Base-by-base conservation (phyloP, 1,140 invertebrate genomes). In the Teleogryllus occipitalis region DNA sequence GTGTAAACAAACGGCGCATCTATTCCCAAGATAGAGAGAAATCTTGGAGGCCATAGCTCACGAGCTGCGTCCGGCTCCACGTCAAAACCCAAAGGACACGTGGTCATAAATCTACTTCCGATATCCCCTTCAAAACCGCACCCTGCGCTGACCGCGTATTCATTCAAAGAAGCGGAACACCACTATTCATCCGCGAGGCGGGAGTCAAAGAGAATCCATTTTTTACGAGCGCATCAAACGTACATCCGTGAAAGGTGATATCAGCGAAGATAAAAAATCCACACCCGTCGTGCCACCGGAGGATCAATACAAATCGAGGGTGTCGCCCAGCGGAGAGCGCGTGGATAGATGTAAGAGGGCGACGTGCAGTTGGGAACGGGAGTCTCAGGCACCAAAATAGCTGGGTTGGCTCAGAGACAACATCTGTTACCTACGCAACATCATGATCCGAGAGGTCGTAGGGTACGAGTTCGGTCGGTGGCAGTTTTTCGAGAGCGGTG, bases 241-340 rank as follows among this genome's bases (percentile, higher is more conserved):
- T 65, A 65, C 54, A 65, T 65, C 54, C 54, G 54, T 65, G 54
- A 65, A 65, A 65, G 54, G 54, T 65, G 54, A 65, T 65, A 65
- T 65, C 54, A 65, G 54, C 54, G 54, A 10, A 18, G 54, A 65
- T 65, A 65, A 65, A 65, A 65, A 65, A 18, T 65, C 10, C 54
- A 18, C 10, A 7, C 54, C 54, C 18, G 54, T 10, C 10, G 18
- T 1, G 10, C 54, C 10, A 65, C 54, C 2, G 18, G 54, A 65
- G 54, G 54, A 65, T 65, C 54, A 65, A 65, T 65, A 65, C 54
- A 65, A 65, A 65, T 65, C 54, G 54, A 65, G 54, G 54, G 54
- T 14, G 54, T 39, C 27, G 5, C 27, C 27, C 27, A 2, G 27
- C 27, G 27, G 27, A 39, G 27, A 39, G 27, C 27, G 27, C 27